Evolutionary conservation across 2,797 vertebrate species (phyloP).

Genomic region (Falco naumanni): DNA sequence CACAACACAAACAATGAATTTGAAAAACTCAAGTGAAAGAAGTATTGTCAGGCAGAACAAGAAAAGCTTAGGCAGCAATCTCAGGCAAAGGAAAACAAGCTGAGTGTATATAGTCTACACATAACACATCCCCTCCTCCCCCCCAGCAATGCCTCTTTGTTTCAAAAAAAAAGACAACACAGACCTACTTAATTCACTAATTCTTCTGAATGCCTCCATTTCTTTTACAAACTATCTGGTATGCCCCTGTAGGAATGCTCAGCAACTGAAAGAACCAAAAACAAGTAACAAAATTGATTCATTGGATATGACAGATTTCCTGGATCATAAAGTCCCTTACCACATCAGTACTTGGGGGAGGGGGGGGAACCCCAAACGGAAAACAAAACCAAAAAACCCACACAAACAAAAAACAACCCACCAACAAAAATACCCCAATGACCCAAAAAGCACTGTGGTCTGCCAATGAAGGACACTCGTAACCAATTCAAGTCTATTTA

Average conservation of each 20-base stretch:
- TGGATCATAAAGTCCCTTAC: not conserved
- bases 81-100: slow-evolving; percentile 54
- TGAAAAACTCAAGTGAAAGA: slow-evolving; percentile 52
- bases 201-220: slow-evolving; percentile 30
- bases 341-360: not conserved
- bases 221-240: slow-evolving; percentile 41
- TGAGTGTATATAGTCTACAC: slow-evolving; percentile 8
- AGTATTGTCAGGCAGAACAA: slow-evolving; percentile 41
- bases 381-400: not conserved
- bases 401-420: not conserved
- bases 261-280: slow-evolving; percentile 26
- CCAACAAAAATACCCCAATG: too few species aligned
- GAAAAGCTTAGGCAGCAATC: slow-evolving; percentile 31
- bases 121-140: slow-evolving; percentile 10
- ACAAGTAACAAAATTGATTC: slow-evolving; percentile 3
- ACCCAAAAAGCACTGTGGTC: not conserved
- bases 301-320: not conserved
- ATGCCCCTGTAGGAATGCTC: not conserved
- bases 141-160: slow-evolving; percentile 14
- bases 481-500: not conserved
- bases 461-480: not conserved
- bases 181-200: slow-evolving; percentile 51
- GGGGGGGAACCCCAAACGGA: too few species aligned
- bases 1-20: slow-evolving; percentile 37
- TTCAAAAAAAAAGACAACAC: not conserved